These are phyloP conservation scores for Psilanteris sp. DNA, from an alignment of 1,140 invertebrate genomes.

Conservation along the genomic window DNA sequence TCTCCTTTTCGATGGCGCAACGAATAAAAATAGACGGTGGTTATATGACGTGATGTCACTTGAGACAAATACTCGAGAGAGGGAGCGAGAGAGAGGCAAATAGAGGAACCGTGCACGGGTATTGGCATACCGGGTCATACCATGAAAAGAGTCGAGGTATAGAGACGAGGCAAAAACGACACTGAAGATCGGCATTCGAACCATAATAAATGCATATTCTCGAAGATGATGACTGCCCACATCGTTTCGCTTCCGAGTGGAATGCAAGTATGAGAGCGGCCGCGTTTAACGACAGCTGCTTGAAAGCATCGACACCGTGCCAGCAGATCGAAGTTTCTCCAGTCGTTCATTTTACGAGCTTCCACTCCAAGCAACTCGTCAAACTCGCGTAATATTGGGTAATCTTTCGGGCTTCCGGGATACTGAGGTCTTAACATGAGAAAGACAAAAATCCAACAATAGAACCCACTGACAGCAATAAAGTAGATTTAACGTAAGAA, in stretches of 20 bases:
- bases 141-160: constrained; percentile 21
- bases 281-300: constrained; percentile 54
- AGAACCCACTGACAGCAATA: constrained; percentile 33
- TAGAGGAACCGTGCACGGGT: constrained; percentile 5
- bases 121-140: constrained; percentile 31
- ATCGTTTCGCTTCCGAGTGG: constrained; percentile 47
- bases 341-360: constrained; percentile 62
- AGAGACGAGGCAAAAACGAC: constrained; percentile 17
- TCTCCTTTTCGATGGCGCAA: constrained; percentile 6
- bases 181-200: constrained; percentile 8
- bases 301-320: constrained; percentile 49
- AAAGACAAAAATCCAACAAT: constrained; percentile 32
- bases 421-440: constrained; percentile 44
- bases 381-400: constrained; percentile 64
- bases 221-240: constrained; percentile 51
- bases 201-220: constrained; percentile 59
- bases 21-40: constrained; percentile 16
- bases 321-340: constrained; percentile 34
- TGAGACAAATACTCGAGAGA: constrained; percentile 17
- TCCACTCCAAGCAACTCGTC: constrained; percentile 59
- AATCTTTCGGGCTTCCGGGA: constrained; percentile 54
- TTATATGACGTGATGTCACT: constrained; percentile 16
- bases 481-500: constrained; percentile 23
- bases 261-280: constrained; percentile 39
- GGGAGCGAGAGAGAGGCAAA: too few relatives aligned